phyloP scores from a whole-genome alignment of 2,888 invertebrate genomes.

The Oligia fasciuncula region DNA sequence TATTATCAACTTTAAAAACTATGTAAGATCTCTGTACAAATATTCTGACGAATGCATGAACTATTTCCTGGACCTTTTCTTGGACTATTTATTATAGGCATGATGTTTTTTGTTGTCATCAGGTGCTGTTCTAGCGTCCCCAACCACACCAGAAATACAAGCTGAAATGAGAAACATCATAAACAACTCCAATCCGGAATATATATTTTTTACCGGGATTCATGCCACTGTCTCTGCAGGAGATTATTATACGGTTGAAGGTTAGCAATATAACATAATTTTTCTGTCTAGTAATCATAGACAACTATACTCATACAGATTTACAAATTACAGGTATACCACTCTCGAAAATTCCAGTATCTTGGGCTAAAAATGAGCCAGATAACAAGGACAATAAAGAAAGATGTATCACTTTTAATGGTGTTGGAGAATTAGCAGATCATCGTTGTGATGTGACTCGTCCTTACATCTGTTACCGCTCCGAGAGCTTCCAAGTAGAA shows the following conservation, averaged over 20 bases:
- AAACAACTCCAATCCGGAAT: slow-evolving; percentile 12
- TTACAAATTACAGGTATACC: too few relatives aligned
- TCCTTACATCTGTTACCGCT: too few relatives aligned
- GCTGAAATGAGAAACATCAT: slow-evolving; percentile 36
- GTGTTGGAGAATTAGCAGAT: too few relatives aligned
- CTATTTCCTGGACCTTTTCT: too few relatives aligned
- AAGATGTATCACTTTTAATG: too few relatives aligned
- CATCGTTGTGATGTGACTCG: too few relatives aligned
- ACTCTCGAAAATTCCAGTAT: too few relatives aligned
- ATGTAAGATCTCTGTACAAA: not conserved
- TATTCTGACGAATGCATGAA: not conserved
- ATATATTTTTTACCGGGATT: slow-evolving; percentile 51
- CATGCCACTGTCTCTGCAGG: slow-evolving; percentile 57
- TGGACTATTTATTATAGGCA: not conserved
- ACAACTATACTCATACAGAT: too few relatives aligned
- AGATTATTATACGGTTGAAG: slow-evolving; percentile 43
- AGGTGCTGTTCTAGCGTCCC: slow-evolving; percentile 57
- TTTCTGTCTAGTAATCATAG: too few relatives aligned
- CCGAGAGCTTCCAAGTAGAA: too few relatives aligned
- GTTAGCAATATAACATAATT: slow-evolving; percentile 15
- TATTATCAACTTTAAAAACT: not conserved
- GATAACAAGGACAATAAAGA: too few relatives aligned
- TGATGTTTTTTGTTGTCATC: not conserved
- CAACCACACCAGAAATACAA: slow-evolving; percentile 38
- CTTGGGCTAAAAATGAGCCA: too few relatives aligned